These are phyloP conservation scores for Pelvicachromis taeniatus DNA, from an alignment of 2,113 vertebrate genomes.

Conservation along the genomic window DNA sequence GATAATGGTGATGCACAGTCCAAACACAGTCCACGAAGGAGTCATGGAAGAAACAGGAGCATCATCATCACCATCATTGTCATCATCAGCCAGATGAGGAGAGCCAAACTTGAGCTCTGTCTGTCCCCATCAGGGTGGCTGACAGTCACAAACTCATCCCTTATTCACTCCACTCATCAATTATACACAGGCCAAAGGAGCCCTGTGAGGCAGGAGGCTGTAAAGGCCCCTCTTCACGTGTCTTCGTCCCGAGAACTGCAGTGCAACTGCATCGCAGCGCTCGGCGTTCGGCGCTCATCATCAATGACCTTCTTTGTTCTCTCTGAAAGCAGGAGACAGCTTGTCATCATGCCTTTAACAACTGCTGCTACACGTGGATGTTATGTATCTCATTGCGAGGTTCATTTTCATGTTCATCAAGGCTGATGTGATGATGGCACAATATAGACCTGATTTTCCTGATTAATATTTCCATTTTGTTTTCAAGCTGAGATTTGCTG, in stretches of 20 bases:
- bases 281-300: constrained; percentile 6
- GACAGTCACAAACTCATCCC: constrained; percentile 69
- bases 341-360: constrained; percentile 38
- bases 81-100: constrained; percentile 64
- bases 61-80: constrained; percentile 28
- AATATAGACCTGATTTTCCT: neutral
- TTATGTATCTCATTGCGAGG: constrained; percentile 14
- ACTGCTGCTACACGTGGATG: constrained; percentile 7
- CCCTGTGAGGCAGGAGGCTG: constrained; percentile 61
- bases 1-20: neutral
- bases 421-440: neutral
- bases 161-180: constrained; percentile 70
- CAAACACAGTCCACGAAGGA: neutral
- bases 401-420: neutral
- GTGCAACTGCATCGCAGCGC: neutral
- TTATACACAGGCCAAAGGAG: constrained; percentile 71
- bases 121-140: constrained; percentile 60
- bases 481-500: neutral
- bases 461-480: neutral
- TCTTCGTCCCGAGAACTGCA: neutral
- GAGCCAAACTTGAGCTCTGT: constrained; percentile 65
- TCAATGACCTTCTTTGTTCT: constrained; percentile 16
- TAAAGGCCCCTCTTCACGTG: constrained; percentile 15
- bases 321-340: constrained; percentile 45
- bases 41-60: constrained; percentile 14